Base-by-base conservation (phyloP, 2,888 invertebrate genomes). In the Dryocosmus kuriphilus region DNA sequence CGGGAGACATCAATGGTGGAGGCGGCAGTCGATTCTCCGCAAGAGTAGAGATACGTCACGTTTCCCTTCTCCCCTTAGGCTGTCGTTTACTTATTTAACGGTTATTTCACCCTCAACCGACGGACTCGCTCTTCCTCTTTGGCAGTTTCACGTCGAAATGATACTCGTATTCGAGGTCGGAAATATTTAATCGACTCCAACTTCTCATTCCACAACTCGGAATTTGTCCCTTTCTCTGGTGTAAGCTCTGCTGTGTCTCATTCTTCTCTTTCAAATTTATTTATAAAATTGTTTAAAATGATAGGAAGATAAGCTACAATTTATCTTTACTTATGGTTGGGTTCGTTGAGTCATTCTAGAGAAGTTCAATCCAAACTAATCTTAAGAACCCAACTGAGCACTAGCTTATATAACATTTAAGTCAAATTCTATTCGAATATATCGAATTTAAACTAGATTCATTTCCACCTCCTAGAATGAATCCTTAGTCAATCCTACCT, bases 61-160 rank as follows among this genome's bases (percentile, higher is more conserved):
- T 71, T 71, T 71, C 71, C 71, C 71, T 71, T 71, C 60, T 16
- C 46, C 71, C 71, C 71, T 71, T 71, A 30, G 32, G 46, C 71
- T 71, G 71, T 51, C 71, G 71, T 71, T 71, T 71, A 71, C 71
- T 71, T 71, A 71, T 71, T 71, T 71, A 71, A 51, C 71, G 71
- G 71, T 71, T 71, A 71, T 71, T 71, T 71, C 71, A 71, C 71
- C 51, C 71, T 71, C 71, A 71, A 71, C 51, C 71, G 71, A 71
- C 71, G 51, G 32, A 51, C 51, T 71, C 46, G 51, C 71, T 51
- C 51, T 71, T 71, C 71, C 71, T 71, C 71, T 71, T 71, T 55
- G 71, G 71, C 51, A 71, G 71, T 71, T 71, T n/a, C 71, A 71
- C 71, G 32, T 71, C 51, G 51, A 71, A 71, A 71, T 71, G 71